Evolutionary conservation across 2,113 vertebrate species (phyloP).

Genomic region (Chrysemys picta): DNA sequence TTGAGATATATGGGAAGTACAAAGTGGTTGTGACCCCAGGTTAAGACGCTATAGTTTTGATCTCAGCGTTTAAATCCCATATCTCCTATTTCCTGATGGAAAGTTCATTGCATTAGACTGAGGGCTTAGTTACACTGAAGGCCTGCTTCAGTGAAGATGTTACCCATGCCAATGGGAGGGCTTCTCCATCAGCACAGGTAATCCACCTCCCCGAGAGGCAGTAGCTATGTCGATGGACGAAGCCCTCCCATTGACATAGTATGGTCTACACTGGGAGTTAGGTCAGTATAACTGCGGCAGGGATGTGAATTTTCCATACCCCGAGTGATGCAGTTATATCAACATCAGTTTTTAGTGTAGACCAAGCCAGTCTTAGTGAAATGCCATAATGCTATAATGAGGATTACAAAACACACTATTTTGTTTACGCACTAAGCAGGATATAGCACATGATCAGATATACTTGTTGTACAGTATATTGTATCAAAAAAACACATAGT

Average conservation of each 20-base stretch:
- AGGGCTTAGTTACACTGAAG: too few species aligned
- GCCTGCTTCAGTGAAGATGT: not conserved
- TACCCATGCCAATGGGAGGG: not conserved
- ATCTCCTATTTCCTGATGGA: not conserved
- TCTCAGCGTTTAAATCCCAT: not conserved
- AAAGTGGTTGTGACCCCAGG: not conserved
- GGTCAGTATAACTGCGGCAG: not conserved
- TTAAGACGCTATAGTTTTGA: not conserved
- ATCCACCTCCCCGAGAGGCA: not conserved
- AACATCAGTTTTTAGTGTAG: not conserved
- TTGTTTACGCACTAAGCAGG: not conserved
- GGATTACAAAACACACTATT: fast-evolving
- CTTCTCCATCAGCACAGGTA: not conserved
- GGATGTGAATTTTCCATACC: not conserved
- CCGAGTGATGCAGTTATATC: not conserved
- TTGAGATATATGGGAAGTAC: not conserved
- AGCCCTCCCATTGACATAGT: not conserved
- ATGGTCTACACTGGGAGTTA: not conserved
- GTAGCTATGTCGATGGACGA: not conserved
- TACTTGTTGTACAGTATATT: not conserved
- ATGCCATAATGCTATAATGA: not conserved
- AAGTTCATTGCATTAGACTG: not conserved
- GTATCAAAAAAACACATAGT: not conserved
- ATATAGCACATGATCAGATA: not conserved
- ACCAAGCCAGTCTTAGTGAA: not conserved